These are phyloP conservation scores for Zaprionus kolodkinae DNA, from an alignment of 1,140 invertebrate species.

Conservation along the genomic window DNA sequence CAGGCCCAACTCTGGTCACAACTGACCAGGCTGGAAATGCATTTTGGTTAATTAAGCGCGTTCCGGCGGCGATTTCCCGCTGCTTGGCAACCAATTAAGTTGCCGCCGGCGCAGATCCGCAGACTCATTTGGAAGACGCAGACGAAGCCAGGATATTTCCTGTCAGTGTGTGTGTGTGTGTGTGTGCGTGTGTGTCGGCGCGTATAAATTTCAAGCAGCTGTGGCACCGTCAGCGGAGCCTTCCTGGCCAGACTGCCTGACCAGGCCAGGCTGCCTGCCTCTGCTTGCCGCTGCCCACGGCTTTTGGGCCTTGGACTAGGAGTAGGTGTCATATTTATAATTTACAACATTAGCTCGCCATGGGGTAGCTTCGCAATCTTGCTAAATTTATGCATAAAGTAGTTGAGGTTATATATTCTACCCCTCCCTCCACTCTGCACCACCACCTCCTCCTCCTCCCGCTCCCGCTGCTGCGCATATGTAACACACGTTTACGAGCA, in stretches of 20 bases:
- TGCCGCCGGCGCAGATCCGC: slow-evolving; percentile 48
- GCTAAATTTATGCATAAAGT: slow-evolving; percentile 81
- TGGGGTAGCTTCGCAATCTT: slow-evolving; percentile 81
- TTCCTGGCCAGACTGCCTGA: slow-evolving; percentile 15
- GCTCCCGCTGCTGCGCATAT: slow-evolving; percentile 60
- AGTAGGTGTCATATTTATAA: slow-evolving; percentile 83
- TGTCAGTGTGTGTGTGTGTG: slow-evolving; percentile 46
- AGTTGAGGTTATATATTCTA: slow-evolving; percentile 76
- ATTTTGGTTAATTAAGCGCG: slow-evolving; percentile 81
- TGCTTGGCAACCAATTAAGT: slow-evolving; percentile 80
- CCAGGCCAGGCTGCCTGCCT: neutral
- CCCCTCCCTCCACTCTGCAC: neutral
- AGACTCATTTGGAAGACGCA: slow-evolving; percentile 38
- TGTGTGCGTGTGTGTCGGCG: slow-evolving; percentile 44
- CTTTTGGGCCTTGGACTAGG: slow-evolving; percentile 52
- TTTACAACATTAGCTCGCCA: slow-evolving; percentile 82
- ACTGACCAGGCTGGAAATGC: slow-evolving; percentile 59
- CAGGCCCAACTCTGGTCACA: neutral
- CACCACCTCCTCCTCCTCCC: neutral
- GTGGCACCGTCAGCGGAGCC: slow-evolving; percentile 33
- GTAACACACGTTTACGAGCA: slow-evolving; percentile 81
- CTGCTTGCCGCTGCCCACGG: slow-evolving; percentile 10
- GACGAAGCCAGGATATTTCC: slow-evolving; percentile 61
- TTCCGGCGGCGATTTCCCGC: slow-evolving; percentile 78
- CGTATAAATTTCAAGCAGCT: slow-evolving; percentile 70